A percentile compares a stretch with the other conserved stretches of the same genome.
Evolutionary conservation across 2,888 invertebrate species (phyloP).

Genomic region (Caenorhabditis sp.): DNA sequence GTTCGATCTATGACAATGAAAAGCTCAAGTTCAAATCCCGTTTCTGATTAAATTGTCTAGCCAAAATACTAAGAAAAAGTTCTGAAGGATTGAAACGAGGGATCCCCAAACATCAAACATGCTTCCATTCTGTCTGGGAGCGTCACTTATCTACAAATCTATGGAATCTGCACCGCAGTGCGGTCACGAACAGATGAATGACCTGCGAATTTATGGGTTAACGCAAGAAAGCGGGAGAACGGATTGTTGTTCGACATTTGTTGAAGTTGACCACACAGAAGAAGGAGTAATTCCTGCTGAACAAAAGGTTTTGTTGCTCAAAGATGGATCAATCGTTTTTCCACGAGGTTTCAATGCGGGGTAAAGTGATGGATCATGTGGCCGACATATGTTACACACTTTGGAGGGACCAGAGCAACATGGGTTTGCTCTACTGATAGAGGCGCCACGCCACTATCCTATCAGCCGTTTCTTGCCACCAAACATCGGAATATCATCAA

Average conservation of each 20-base stretch:
- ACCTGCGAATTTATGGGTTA: slow-evolving; percentile 45
- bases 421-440: slow-evolving; percentile 49
- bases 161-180: slow-evolving; percentile 40
- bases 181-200: slow-evolving; percentile 26
- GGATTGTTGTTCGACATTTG: neutral
- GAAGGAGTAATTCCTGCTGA: no score
- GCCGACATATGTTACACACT: slow-evolving; percentile 37
- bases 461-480: slow-evolving; percentile 17
- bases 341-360: slow-evolving; percentile 15
- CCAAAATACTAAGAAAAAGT: no score
- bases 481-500: slow-evolving; percentile 36
- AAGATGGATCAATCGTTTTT: no score
- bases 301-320: no score
- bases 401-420: slow-evolving; percentile 36
- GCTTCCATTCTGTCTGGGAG: no score
- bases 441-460: slow-evolving; percentile 32
- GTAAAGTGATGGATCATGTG: slow-evolving; percentile 47
- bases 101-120: no score
- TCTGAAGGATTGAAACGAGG: no score
- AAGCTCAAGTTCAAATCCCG: no score
- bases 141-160: slow-evolving; percentile 41
- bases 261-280: no score
- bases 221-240: neutral
- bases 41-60: no score
- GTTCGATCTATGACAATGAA: no score